Evolutionary conservation across 1,140 invertebrate genomes (phyloP).

Genomic region (Ceratosolen fusciceps): DNA sequence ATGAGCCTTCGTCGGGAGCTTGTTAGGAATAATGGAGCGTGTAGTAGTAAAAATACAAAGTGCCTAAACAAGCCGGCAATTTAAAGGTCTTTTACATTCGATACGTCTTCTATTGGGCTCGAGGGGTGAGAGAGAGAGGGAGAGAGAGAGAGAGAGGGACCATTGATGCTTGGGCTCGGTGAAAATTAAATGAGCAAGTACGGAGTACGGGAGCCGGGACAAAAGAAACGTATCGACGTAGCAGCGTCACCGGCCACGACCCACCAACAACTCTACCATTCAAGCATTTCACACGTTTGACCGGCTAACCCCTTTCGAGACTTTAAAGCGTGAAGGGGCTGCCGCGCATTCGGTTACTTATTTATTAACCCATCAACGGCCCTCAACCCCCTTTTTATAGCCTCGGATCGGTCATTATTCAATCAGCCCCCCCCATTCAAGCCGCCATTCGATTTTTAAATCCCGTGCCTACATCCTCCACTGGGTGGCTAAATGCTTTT

Average conservation of each 20-base stretch:
- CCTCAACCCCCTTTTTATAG: slow-evolving; percentile 38
- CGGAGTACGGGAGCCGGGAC: slow-evolving; percentile 1
- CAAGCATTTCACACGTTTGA: slow-evolving; percentile 59
- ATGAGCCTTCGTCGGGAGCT: neutral
- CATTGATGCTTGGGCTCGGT: slow-evolving; percentile 26
- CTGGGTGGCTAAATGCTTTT: too few relatives aligned
- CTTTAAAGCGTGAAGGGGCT: slow-evolving; percentile 63
- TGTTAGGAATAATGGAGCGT: neutral
- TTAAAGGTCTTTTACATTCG: neutral
- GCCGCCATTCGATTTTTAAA: too few relatives aligned
- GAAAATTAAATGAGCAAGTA: slow-evolving; percentile 39
- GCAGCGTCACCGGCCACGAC: slow-evolving; percentile 44
- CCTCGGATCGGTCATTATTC: slow-evolving; percentile 14
- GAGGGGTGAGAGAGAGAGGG: too few relatives aligned
- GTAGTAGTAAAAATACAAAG: neutral
- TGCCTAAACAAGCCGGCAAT: neutral
- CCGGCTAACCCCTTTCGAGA: slow-evolving; percentile 55
- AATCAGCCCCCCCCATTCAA: too few relatives aligned
- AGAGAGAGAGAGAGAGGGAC: too few relatives aligned
- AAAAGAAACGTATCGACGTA: slow-evolving; percentile 55
- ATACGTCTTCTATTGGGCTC: neutral
- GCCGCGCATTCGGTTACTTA: slow-evolving; percentile 64
- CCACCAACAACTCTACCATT: slow-evolving; percentile 46
- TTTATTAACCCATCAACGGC: slow-evolving; percentile 68
- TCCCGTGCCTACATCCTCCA: too few relatives aligned